phyloP scores from a whole-genome alignment of 2,113 vertebrate species.

The Podocnemis expansa region DNA sequence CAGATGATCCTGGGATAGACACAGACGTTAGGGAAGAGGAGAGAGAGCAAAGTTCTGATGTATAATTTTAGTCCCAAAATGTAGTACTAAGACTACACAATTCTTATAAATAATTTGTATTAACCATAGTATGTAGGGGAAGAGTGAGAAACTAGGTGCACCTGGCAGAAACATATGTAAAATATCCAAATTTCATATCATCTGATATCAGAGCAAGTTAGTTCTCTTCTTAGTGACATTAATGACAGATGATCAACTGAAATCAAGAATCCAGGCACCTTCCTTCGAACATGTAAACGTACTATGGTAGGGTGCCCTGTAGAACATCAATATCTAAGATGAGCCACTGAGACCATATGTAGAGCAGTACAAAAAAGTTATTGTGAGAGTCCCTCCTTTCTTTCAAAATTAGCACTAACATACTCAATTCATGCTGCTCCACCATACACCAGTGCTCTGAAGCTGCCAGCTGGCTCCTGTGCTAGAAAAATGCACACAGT shows the following conservation, averaged over 20 bases:
- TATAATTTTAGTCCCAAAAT: background rate
- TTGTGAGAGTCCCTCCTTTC: background rate
- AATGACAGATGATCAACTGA: background rate
- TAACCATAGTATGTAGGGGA: background rate
- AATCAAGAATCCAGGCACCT: background rate
- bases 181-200: background rate
- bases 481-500: background rate
- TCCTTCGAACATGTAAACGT: background rate
- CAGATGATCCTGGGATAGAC: background rate
- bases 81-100: background rate
- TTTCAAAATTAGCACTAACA: background rate
- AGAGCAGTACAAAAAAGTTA: background rate
- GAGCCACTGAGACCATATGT: background rate
- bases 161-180: background rate
- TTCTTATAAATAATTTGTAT: background rate
- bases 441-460: background rate
- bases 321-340: background rate
- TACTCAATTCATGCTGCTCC: background rate
- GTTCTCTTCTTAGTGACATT: background rate
- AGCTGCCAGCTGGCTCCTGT: background rate
- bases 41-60: background rate
- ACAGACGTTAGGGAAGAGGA: background rate
- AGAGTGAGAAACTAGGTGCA: background rate
- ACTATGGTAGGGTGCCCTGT: background rate
- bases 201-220: fast-evolving